Evolutionary conservation across 2,113 vertebrate species (phyloP), one percentile per base, ranked within the genome.

Genomic region (Centrocercus urophasianus): DNA sequence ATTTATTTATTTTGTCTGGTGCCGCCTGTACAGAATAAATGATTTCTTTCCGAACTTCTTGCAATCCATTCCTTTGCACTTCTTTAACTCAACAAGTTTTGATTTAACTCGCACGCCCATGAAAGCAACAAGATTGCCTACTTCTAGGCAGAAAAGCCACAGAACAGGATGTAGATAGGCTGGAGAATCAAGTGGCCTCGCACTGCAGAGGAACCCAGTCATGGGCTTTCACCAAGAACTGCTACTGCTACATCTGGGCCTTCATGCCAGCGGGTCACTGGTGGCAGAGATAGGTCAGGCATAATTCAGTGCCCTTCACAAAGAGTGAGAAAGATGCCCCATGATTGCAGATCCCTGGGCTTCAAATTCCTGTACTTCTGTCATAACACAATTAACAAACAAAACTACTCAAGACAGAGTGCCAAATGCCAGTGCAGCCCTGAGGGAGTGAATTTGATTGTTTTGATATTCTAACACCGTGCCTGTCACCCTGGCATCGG

Each of bases 371-470:
- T 25, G 5, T 48, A 10, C 13, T 60, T n/a, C 73, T 71, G 28
- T 80, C 67, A 1, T 28, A 32, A 14, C 5, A 4, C 8, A 22
- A 5, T 48, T 43, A 45, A 14, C 24, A 78, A 57, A 66, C 4
- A 15, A 52, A 73, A 63, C 42, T 78, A 8, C 18, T n/a, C 16
- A 47, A 38, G 48, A 42, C 5, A 34, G 75, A 28, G 11, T 42
- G 36, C 5, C 42, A 42, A 64, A 34, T 34, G 9, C 15, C 47
- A 12, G 9, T 19, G 38, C 34, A 75, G 19, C 15, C 76, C 61
- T 2, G 3, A 20, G 25, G 25, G 47, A 73, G 13, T 20, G 3
- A 77, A 6, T 2, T 15, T 8, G 11, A 3, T 5, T n/a, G 16
- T 73, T 54, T n/a, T 38, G 40, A 22, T 75, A 43, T 73, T 87